Conservation (phyloP, 2,888 invertebrate species). For the Orchestes rusci region DNA sequence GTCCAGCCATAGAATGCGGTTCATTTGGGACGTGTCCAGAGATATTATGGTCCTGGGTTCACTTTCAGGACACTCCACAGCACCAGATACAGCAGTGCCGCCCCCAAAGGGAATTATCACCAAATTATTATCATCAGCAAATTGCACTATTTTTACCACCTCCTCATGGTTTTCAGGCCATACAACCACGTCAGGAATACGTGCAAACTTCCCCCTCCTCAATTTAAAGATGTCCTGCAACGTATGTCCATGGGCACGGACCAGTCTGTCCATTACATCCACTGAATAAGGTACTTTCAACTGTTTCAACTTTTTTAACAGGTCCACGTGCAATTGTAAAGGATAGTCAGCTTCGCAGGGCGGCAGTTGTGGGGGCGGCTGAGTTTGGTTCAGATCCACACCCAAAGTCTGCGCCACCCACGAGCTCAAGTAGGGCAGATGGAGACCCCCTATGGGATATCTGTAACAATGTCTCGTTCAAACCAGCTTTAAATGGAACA, state of each 20-base stretch:
- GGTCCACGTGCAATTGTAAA: constrained; percentile 54
- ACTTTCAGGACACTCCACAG: constrained; percentile 67
- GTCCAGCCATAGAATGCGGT: constrained; percentile 90
- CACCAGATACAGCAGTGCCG: constrained; percentile 35
- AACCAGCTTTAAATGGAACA: too few relatives aligned
- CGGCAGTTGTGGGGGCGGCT: constrained; percentile 52
- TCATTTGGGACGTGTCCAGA: constrained; percentile 94
- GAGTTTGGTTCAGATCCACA: constrained; percentile 50
- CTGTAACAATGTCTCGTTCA: too few relatives aligned
- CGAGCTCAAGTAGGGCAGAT: constrained; percentile 69
- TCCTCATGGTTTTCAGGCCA: constrained; percentile 90
- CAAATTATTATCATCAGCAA: constrained; percentile 66
- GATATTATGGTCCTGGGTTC: constrained; percentile 79
- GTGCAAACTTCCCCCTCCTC: constrained; percentile 62
- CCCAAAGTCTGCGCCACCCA: constrained; percentile 75
- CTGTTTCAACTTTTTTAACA: constrained; percentile 52
- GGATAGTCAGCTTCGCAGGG: constrained; percentile 53
- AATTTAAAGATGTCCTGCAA: constrained; percentile 80
- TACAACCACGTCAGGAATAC: constrained; percentile 89
- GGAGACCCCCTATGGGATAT: constrained; percentile 66
- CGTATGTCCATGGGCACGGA: constrained; percentile 90
- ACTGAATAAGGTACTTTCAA: constrained; percentile 55
- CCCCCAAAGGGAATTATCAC: constrained; percentile 79
- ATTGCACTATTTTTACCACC: constrained; percentile 69
- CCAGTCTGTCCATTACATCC: constrained; percentile 69